A percentile compares a stretch with the other conserved stretches of the same genome.
Conservation (phyloP, 2,888 invertebrate species). For the Hemithea aestivaria region DNA sequence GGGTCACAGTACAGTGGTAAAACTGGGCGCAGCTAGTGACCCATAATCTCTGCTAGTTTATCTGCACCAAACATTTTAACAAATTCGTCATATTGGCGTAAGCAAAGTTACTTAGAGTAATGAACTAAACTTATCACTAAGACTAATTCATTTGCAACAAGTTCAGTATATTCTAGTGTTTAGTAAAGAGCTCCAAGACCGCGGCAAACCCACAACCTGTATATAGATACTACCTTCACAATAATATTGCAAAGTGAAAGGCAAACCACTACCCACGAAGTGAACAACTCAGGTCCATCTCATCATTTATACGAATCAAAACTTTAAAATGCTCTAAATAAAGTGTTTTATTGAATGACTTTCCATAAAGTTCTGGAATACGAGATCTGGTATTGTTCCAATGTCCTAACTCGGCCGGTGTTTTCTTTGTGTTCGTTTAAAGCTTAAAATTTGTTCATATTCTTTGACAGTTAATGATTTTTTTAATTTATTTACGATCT, state of each 20-base stretch:
- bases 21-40: too few species aligned
- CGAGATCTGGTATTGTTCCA: slow-evolving; percentile 33
- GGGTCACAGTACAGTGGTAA: too few species aligned
- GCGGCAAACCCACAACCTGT: slow-evolving; percentile 13
- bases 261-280: slow-evolving; percentile 60
- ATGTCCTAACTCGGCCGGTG: slow-evolving; percentile 11
- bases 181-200: slow-evolving; percentile 16
- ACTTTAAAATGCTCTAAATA: slow-evolving; percentile 33
- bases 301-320: slow-evolving; percentile 40
- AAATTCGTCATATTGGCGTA: too few species aligned
- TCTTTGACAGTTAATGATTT: too few species aligned
- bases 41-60: too few species aligned
- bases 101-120: too few species aligned
- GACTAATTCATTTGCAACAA: too few species aligned
- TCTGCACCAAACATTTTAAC: too few species aligned
- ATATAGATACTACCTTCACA: slow-evolving; percentile 18
- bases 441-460: slow-evolving; percentile 27
- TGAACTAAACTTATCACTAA: too few species aligned
- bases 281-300: slow-evolving; percentile 32
- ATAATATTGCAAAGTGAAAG: slow-evolving; percentile 62
- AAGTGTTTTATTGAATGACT: slow-evolving; percentile 29
- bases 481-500: too few species aligned
- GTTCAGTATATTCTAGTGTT: too few species aligned
- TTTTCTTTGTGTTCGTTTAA: slow-evolving; percentile 11
- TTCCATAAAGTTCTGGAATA: slow-evolving; percentile 30